Base-by-base conservation (phyloP, 2,888 invertebrate species). In the Allygus modestus region DNA sequence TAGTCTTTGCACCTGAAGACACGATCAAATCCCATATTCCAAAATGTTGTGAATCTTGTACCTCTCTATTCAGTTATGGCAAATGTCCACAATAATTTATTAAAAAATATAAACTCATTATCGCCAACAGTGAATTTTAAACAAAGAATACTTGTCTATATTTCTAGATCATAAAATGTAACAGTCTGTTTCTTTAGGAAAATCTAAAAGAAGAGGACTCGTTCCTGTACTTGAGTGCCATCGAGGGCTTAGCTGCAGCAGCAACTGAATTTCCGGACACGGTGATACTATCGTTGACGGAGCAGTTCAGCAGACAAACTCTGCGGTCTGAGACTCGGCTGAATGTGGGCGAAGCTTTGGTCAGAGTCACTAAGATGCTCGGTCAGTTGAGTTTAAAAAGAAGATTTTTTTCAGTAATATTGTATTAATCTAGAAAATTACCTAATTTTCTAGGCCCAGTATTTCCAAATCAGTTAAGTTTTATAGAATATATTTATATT, bases 281-380 rank as follows among this genome's bases (percentile, higher is more conserved):
- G 88, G 93, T 96, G 0, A 90, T 97, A 46, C 92, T 93, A 86
- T 90, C 92, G 28, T 90, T 97, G 33, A 93, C 95, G 79, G 92
- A 93, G 83, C 95, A 96, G 90, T 97, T 94, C 90, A 89, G 82
- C 90, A 89, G 88, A 65, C 90, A 91, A 51, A 92, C 92, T 81
- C 91, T 92, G 88, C 89, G 90, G 31, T 89, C 92, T 17, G 94
- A 95, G 89, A 90, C 93, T 46, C 92, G 95, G 87, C 93, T 95
- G 91, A 97, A 97, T 92, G 91, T 97, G 85, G 97, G 97, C 11
- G 97, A 97, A 91, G 93, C 94, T 85, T 91, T 97, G 81, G 94
- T 97, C 0, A 95, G 94, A 91, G 93, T 95, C 33, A 94, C 94
- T 0, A 94, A 93, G 90, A 91, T 90, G 87, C 91, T 97, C 88